phyloP scores from a whole-genome alignment of 37 sponge, comb jelly and placozoan genomes.

The Oscarella lobularis region DNA sequence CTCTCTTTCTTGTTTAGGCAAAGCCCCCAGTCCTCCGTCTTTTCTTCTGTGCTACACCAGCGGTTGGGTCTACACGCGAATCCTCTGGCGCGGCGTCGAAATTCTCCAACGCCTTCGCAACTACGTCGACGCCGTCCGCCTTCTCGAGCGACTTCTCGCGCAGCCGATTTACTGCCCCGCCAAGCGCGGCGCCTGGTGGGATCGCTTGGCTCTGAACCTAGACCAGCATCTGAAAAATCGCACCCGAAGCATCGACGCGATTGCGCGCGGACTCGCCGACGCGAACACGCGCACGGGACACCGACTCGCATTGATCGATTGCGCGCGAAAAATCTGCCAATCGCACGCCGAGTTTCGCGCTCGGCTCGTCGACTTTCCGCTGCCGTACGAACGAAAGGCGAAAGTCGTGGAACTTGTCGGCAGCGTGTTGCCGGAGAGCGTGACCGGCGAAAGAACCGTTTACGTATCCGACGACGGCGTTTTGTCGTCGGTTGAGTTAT shows the following conservation, averaged over 20 bases:
- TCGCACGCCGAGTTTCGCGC: background rate
- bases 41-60: slow-evolving; percentile 27
- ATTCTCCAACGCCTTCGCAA: slow-evolving; percentile 33
- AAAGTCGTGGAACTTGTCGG: background rate
- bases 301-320: slow-evolving; percentile 25
- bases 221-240: slow-evolving; percentile 67
- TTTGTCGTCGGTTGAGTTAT: background rate
- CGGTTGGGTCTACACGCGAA: slow-evolving; percentile 19
- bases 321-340: slow-evolving; percentile 31
- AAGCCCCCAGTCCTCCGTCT: background rate
- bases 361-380: background rate
- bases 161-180: slow-evolving; percentile 9
- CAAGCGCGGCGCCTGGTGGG: slow-evolving; percentile 47
- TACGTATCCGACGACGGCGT: background rate
- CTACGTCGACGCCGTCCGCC: slow-evolving; percentile 33
- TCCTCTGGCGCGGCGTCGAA: slow-evolving; percentile 30
- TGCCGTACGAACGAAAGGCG: background rate
- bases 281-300: slow-evolving; percentile 12
- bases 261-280: slow-evolving; percentile 31
- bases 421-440: background rate
- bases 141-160: slow-evolving; percentile 30
- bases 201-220: slow-evolving; percentile 58
- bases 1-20: background rate
- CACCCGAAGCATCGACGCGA: no score
- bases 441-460: background rate